phyloP scores from a whole-genome alignment of 2,888 invertebrate species.

The Merodon equestris region DNA sequence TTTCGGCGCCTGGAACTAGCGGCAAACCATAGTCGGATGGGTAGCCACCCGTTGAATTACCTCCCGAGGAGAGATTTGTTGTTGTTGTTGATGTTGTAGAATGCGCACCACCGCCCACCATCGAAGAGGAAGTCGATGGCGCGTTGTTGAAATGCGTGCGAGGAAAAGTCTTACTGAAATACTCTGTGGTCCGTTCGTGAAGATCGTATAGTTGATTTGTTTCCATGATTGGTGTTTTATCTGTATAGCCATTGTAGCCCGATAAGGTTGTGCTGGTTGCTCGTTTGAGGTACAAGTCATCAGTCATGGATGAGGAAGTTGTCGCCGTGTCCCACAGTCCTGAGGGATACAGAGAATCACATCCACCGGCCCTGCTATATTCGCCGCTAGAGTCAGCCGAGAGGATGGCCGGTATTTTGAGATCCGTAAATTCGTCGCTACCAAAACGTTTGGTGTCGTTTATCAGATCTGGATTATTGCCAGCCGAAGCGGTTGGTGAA shows the following conservation, averaged over 20 bases:
- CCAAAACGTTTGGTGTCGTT: constrained; percentile 88
- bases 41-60: constrained; percentile 80
- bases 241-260: constrained; percentile 83
- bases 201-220: constrained; percentile 76
- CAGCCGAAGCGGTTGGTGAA: constrained; percentile 86
- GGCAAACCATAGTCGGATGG: constrained; percentile 90
- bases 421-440: constrained; percentile 79
- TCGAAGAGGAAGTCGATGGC: constrained; percentile 60
- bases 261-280: constrained; percentile 81
- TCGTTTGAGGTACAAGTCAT: constrained; percentile 81
- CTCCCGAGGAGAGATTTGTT: constrained; percentile 73
- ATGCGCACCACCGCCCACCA: constrained; percentile 70
- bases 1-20: constrained; percentile 80
- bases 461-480: constrained; percentile 91
- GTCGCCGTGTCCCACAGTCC: constrained; percentile 86
- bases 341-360: constrained; percentile 88
- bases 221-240: constrained; percentile 88
- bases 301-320: constrained; percentile 73
- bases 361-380: constrained; percentile 86
- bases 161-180: constrained; percentile 83
- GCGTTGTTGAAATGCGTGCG: constrained; percentile 77
- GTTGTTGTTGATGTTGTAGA: constrained; percentile 77
- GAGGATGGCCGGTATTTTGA: constrained; percentile 74
- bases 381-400: constrained; percentile 85
- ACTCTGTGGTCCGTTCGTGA: constrained; percentile 79